Evolutionary conservation across 2,888 invertebrate genomes (phyloP).

Genomic region (Melieria crassipennis): DNA sequence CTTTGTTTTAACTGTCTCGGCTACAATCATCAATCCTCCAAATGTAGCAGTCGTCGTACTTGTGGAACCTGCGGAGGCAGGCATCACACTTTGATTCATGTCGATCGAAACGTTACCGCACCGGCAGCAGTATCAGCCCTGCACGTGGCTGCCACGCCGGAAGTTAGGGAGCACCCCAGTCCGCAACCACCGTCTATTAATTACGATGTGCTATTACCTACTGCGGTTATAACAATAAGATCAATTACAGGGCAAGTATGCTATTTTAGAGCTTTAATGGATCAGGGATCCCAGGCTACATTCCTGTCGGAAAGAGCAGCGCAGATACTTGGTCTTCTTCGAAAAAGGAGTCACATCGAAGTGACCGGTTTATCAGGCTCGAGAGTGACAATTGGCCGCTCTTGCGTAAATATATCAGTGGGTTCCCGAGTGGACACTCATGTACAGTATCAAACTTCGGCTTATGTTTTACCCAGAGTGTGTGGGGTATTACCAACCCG

Average conservation of each 20-base stretch:
- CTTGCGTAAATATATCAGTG: neutral
- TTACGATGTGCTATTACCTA: too few relatives aligned
- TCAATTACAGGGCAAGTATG: too few relatives aligned
- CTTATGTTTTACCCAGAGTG: conserved; percentile 22
- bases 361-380: neutral
- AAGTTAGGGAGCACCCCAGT: too few relatives aligned
- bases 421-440: neutral
- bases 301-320: neutral
- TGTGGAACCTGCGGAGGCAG: neutral
- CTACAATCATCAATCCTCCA: conserved; percentile 8
- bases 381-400: neutral
- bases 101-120: too few relatives aligned
- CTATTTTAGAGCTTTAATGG: conserved; percentile 5
- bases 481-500: neutral
- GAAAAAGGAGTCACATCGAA: neutral
- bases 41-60: conserved; percentile 7
- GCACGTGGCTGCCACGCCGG: too few relatives aligned
- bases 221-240: too few relatives aligned
- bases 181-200: too few relatives aligned
- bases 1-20: conserved; percentile 14
- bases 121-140: too few relatives aligned
- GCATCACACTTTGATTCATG: conserved; percentile 7
- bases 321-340: conserved; percentile 2
- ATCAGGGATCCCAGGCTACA: conserved; percentile 11
- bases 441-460: neutral